phyloP scores from a whole-genome alignment of 2,888 invertebrate species.

The Carcina quercana region DNA sequence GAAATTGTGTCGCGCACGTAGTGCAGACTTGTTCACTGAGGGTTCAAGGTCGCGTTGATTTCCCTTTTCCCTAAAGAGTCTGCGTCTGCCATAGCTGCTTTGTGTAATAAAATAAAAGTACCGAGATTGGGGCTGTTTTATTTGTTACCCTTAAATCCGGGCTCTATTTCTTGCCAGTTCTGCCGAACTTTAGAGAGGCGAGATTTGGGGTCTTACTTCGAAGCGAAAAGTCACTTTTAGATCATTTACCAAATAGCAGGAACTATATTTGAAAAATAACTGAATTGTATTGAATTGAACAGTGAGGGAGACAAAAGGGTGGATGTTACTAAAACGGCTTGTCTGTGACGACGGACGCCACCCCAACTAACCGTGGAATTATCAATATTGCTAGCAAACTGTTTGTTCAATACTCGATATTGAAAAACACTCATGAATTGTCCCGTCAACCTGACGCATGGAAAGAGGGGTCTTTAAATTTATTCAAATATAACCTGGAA shows the following conservation, averaged over 20 bases:
- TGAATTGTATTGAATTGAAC: neutral
- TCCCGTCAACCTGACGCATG: constrained; percentile 32
- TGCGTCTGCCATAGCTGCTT: neutral
- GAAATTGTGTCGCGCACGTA: too few relatives aligned
- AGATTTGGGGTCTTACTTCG: too few relatives aligned
- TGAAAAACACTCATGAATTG: constrained; percentile 28
- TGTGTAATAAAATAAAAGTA: neutral
- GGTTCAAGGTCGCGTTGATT: constrained; percentile 28
- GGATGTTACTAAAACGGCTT: constrained; percentile 20
- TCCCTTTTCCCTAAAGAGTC: constrained; percentile 4
- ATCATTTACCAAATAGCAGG: too few relatives aligned
- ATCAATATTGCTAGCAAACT: constrained; percentile 18
- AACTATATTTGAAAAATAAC: neutral
- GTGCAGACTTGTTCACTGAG: too few relatives aligned
- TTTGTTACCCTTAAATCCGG: too few relatives aligned
- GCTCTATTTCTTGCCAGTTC: too few relatives aligned
- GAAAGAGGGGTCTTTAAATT: constrained; percentile 31
- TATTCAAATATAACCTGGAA: constrained; percentile 25
- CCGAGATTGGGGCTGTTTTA: too few relatives aligned
- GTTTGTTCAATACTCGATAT: constrained; percentile 39
- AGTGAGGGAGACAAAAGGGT: constrained; percentile 23
- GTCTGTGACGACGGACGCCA: constrained; percentile 34
- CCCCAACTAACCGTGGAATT: constrained; percentile 21
- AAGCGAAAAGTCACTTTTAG: too few relatives aligned
- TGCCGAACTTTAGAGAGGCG: too few relatives aligned